Base-by-base conservation (phyloP, 2,797 vertebrate genomes). In the Antennarius maculatus region DNA sequence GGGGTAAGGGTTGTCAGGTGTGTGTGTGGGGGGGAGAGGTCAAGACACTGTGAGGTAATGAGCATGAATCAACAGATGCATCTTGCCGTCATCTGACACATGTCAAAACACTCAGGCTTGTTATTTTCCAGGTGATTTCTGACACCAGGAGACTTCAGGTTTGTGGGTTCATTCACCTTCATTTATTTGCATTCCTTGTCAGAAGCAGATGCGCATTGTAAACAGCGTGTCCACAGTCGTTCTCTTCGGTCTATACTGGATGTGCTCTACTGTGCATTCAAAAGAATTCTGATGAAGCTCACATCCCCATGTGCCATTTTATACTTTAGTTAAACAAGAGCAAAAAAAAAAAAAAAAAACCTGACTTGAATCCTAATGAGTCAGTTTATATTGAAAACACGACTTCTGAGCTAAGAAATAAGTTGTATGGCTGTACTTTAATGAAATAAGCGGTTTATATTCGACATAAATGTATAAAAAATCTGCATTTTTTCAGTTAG, bases 61-160 rank as follows among this genome's bases (percentile, higher is more conserved):
- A 78, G 63, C 56, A 14, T 13, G 50, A 50, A 58, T 54, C 65
- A 31, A 53, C 31, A 45, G 48, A 8, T 39, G 37, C 37, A 39
- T 39, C 37, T 39, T 10, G 7, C 37, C 37, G 2, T 39, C 37
- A 11, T 4, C 9, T 41, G 56, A 62, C 51, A 56, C 9, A 2
- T 5, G 16, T 34, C 52, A 39, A 23, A 17, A 55, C 49, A 47
- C 12, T 27, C 7, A 2, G 3, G 48, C 62, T 65, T 28, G 43
- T 73, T 76, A 47, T 71, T 61, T 73, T 18, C 34, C 12, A 16
- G 31, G 18, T 46, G 45, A 39, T 14, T 58, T 31, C 50, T 51
- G 57, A 72, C 49, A 29, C 10, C 37, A 7, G 46, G 42, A 13
- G 52, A 15, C 15, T 1, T 27, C 4, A 3, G 17, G 31, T 39